Evolutionary conservation across 2,113 vertebrate species (phyloP), one percentile per base, ranked within the genome.

Genomic region (Megaceryle torquata): DNA sequence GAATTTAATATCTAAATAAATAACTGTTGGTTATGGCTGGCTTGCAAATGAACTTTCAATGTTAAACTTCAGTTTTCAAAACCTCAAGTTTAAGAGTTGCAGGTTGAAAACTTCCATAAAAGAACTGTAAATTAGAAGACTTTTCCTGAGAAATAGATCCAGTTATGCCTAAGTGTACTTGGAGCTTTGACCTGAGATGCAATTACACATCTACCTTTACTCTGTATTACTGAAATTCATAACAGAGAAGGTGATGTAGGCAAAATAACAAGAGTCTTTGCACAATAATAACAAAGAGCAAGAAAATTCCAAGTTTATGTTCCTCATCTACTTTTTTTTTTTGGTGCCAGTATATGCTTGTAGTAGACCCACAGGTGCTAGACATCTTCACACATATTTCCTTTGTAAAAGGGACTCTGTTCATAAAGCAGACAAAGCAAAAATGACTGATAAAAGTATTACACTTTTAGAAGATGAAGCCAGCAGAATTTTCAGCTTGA

Each of bases 271-370:
- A 22, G 35, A 33, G 64, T 57, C 13, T 86, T 67, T 56, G 9
- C 5, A 31, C n/a, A 59, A 9, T 22, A 76, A 68, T 29, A 56
- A 20, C 16, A 50, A 89, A 84, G 16, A 69, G 1, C 1, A 26
- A 39, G 35, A 48, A 82, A 44, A 2, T 79, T 82, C 9, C 25
- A 75, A n/a, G 10, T 77, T 90, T 77, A 56, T 37, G 13, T 16
- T 63, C 9, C 22, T 60, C 5, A 6, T 63, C 0, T n/a, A 16
- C 9, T 17, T 61, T 57, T 15, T 22, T 35, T 50, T 67, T 61
- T 50, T 14, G 0, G 0, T 12, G 4, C 10, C 14, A 5, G 1
- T n/a, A 10, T 37, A 33, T 5, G 46, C 15, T 59, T 46, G 7
- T 37, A 68, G 35, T 70, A 64, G 20, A 46, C n/a, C 35, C 20